These are phyloP conservation scores for Epirrhoe tristata DNA, from an alignment of 2,888 invertebrate species.

Conservation along the genomic window DNA sequence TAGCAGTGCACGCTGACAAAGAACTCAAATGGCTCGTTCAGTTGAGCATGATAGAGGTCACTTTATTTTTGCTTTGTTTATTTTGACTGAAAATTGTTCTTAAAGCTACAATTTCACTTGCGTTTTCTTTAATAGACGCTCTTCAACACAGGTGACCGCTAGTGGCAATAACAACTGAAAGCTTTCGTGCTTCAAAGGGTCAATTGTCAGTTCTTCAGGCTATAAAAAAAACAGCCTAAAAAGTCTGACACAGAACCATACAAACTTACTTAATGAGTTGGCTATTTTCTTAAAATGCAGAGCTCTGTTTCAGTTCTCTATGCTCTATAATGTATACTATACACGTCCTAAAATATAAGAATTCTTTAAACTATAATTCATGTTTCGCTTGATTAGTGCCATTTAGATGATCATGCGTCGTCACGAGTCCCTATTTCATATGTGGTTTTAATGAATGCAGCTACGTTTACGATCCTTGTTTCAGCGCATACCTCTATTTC, in stretches of 20 bases:
- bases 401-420: neutral
- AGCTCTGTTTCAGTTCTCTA: no score
- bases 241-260: no score
- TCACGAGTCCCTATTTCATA: neutral
- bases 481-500: neutral
- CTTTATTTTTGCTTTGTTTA: neutral
- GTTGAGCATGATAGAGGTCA: neutral
- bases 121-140: no score
- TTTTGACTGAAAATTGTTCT: neutral
- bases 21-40: slow-evolving; percentile 9
- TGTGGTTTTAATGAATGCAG: neutral
- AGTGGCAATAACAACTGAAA: neutral
- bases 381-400: neutral
- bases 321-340: no score
- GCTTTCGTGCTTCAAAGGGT: no score
- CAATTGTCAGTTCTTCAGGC: no score
- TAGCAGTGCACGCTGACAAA: slow-evolving; percentile 4
- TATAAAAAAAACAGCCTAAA: no score
- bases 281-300: no score
- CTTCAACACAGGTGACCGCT: neutral
- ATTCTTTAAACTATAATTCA: neutral
- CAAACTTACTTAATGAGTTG: no score
- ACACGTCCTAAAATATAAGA: no score
- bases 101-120: neutral
- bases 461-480: neutral